Conservation (phyloP, 23 tunicate genomes). For the Halocynthia roretzi region DNA sequence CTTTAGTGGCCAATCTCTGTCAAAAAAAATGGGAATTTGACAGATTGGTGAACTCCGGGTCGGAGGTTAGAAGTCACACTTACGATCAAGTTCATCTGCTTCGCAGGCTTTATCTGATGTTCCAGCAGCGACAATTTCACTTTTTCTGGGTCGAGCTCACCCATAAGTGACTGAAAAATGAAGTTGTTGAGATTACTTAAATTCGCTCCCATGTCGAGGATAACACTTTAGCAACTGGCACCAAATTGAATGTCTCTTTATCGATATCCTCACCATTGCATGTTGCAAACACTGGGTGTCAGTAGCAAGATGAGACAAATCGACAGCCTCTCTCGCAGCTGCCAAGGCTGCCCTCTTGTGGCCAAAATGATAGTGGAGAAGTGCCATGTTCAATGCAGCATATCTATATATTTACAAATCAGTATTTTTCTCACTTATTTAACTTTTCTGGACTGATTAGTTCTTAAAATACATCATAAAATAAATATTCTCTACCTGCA, state of each 20-base stretch:
- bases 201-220: not conserved
- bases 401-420: constrained; percentile 25
- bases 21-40: not conserved
- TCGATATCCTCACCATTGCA: constrained; percentile 36
- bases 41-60: not conserved
- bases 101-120: constrained; percentile 67
- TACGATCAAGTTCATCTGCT: constrained; percentile 39
- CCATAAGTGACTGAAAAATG: constrained; percentile 41
- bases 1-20: constrained; percentile 63
- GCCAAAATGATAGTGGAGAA: constrained; percentile 62
- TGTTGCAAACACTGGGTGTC: constrained; percentile 70
- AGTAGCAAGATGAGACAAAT: constrained; percentile 48
- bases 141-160: constrained; percentile 63
- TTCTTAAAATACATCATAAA: not conserved
- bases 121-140: constrained; percentile 36
- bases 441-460: not conserved
- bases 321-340: constrained; percentile 58
- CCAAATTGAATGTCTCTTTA: not conserved
- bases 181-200: not conserved
- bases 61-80: not conserved
- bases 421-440: too few species aligned
- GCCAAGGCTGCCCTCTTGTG: constrained; percentile 85
- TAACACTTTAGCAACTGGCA: not conserved
- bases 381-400: constrained; percentile 77
- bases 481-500: not conserved